phyloP scores from a whole-genome alignment of 2,888 invertebrate species.

The Eucera pruinosa region DNA sequence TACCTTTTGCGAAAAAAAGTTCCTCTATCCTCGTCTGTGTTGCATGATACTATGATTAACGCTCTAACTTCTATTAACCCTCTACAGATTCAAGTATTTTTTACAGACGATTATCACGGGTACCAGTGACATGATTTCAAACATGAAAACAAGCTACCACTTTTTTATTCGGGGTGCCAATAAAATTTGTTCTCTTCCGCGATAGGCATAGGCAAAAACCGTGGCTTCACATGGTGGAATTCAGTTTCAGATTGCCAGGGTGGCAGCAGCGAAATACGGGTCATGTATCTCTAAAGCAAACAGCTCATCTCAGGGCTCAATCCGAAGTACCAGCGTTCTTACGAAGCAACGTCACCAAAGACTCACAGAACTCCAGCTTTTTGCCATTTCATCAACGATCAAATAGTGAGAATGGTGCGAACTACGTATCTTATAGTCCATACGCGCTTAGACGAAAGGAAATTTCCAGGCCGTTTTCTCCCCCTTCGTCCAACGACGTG shows the following conservation, averaged over 20 bases:
- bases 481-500: constrained; percentile 72
- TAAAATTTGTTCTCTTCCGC: constrained; percentile 12
- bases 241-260: constrained; percentile 78
- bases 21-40: constrained; percentile 71
- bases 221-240: constrained; percentile 29
- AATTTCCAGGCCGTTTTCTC: constrained; percentile 78
- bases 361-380: constrained; percentile 73
- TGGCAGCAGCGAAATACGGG: constrained; percentile 75
- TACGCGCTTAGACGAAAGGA: constrained; percentile 81
- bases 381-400: constrained; percentile 78
- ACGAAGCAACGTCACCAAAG: constrained; percentile 76
- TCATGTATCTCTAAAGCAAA: constrained; percentile 81
- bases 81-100: constrained; percentile 45
- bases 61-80: constrained; percentile 79
- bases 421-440: constrained; percentile 81
- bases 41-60: constrained; percentile 79
- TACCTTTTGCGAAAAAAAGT: constrained; percentile 53
- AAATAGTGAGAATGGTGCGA: constrained; percentile 79
- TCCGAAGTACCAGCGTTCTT: constrained; percentile 76
- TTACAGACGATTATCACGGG: constrained; percentile 52
- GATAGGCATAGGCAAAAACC: not conserved
- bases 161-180: constrained; percentile 35
- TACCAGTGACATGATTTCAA: constrained; percentile 41
- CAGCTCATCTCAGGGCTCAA: constrained; percentile 76
- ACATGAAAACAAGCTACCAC: constrained; percentile 33